Base-by-base conservation (phyloP, 2,888 invertebrate genomes). In the Andrena trimmerana region DNA sequence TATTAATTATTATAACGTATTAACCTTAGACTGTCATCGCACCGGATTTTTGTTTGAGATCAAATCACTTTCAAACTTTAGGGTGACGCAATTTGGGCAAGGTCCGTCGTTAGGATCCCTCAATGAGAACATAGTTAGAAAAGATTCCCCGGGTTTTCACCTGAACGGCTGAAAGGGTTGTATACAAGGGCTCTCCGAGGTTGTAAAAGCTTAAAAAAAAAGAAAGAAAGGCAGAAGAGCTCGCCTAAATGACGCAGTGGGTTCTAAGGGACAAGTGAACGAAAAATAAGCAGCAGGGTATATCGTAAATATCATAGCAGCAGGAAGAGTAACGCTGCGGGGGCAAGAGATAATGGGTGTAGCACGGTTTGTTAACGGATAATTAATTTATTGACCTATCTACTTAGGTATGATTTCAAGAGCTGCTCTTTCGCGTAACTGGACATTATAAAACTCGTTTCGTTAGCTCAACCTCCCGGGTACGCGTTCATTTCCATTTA, bases 401-500 rank as follows among this genome's bases (percentile, higher is more conserved):
- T 76, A 74, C 80, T 80, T 82, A 75, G 78, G 57, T 66, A 68
- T 68, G 78, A 78, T 82, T 80, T 80, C 82, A 60, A 71, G 50
- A 77, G 76, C 74, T 68, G 20, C 70, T 36, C 68, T 66, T 62
- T 29, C 76, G 73, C 63, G 71, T 79, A 65, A 50, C 69, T 68
- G 78, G 76, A 80, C 84, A 88, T 88, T 88, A 88, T 87, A 88
- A 88, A 88, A 88, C 85, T 82, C 83, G 84, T 88, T 81, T 79
- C 73, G 59, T 71, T 52, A 52, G 42, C 42, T 4, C 16, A 16
- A n/a, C 31, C 33, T 13, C 5, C 4, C n/a, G 29, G 13, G 59
- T 13, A 31, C 67, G 73, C 81, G 86, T 86, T 88, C 89, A 86
- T 88, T 88, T 88, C 79, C 87, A 87, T 88, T 88, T 88, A 89